Evolutionary conservation across 1,140 invertebrate species (phyloP).

Genomic region (Drosophila rhopaloa): DNA sequence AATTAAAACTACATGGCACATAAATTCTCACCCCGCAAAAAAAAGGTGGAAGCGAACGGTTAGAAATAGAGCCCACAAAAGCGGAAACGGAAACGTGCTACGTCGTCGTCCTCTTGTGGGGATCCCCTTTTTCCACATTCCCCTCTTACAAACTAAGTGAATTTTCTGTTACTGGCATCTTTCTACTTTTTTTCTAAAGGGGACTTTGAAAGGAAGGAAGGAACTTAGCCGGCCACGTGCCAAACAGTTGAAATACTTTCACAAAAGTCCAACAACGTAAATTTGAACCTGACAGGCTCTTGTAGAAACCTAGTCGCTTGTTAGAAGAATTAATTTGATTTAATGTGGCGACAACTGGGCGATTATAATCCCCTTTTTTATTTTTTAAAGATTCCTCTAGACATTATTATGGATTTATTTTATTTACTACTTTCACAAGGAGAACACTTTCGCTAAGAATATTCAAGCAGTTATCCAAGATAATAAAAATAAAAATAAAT

Average conservation of each 20-base stretch:
- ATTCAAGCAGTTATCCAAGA: too few relatives aligned
- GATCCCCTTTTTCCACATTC: slow-evolving; percentile 16
- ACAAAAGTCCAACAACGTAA: slow-evolving; percentile 33
- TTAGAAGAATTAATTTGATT: slow-evolving; percentile 20
- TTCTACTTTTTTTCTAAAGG: neutral
- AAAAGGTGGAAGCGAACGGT: slow-evolving; percentile 12
- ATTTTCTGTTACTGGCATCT: slow-evolving; percentile 58
- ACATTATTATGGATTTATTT: too few relatives aligned
- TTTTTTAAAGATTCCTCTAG: too few relatives aligned
- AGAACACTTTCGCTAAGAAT: too few relatives aligned
- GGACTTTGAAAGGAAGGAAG: neutral
- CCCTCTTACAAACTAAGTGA: slow-evolving; percentile 47
- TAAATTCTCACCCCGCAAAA: slow-evolving; percentile 32
- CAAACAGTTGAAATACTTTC: slow-evolving; percentile 49
- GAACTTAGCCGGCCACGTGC: slow-evolving; percentile 46
- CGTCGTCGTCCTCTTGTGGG: slow-evolving; percentile 52
- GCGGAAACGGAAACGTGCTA: slow-evolving; percentile 68
- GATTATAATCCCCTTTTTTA: neutral
- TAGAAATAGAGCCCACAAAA: slow-evolving; percentile 48
- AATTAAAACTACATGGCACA: slow-evolving; percentile 49
- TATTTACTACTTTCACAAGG: too few relatives aligned
- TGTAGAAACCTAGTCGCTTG: neutral
- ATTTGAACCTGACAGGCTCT: slow-evolving; percentile 37
- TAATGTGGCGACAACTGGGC: slow-evolving; percentile 7
- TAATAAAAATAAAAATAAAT: too few relatives aligned